Evolutionary conservation across 1,140 invertebrate species (phyloP), one percentile per base, ranked within the genome.

Genomic region (Cotesia glomerata): DNA sequence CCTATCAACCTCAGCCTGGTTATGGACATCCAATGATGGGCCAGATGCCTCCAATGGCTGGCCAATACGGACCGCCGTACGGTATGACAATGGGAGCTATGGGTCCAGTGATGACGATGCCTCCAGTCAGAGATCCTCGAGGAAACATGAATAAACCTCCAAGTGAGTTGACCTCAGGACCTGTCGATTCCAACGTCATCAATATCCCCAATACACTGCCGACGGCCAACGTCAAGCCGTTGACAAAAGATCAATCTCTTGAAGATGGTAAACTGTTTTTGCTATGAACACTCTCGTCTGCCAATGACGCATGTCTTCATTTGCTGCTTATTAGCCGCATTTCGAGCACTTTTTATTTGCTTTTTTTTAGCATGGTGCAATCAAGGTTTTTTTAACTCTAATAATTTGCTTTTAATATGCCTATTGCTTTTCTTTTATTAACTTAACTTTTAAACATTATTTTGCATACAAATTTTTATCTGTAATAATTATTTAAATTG

Each of bases 131-230:
- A 66, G 86, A 87, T 78, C 82, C 84, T 13, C 86, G 88, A 77
- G 82, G 84, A 76, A 80, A 85, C 62, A 87, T 89, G 80, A 89
- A 89, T 82, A 93, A 90, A 88, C 91, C 92, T 88, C 90, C 91
- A 89, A 94, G 92, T 93, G 91, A 94, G 92, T 93, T 92, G 89
- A 88, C 89, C 76, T 75, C 88, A 82, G 89, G 89, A 86, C 75
- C 88, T 79, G 83, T 85, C 82, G 78, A 89, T 88, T 81, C 80
- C 86, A 89, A 81, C 81, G 79, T 79, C 77, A 84, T 84, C 78
- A 77, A 78, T 80, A 83, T 82, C 66, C 81, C 80, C 78, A 85
- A 85, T 81, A 80, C 83, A 75, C 78, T 82, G 80, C 75, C 78
- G 79, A 77, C 80, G 81, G 80, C 81, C 78, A 86, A 85, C 85